These are phyloP conservation scores for Microplitis deprimator DNA, from an alignment of 2,888 invertebrate species.

Conservation along the genomic window DNA sequence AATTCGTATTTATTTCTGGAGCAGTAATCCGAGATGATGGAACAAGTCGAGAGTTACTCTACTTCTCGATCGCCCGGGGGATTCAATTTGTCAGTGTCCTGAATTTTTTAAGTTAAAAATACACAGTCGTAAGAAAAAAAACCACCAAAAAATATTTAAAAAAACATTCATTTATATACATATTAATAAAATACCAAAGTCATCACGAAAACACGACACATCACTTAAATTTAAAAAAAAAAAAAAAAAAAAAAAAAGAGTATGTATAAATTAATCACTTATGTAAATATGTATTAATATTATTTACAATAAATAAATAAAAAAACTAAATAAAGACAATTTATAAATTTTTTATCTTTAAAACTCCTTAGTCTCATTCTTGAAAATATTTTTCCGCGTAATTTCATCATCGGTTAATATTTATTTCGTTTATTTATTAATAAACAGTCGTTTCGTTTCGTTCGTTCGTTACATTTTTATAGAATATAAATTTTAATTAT, in stretches of 20 bases:
- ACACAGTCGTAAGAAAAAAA: constrained; percentile 33
- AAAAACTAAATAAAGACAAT: constrained; percentile 17
- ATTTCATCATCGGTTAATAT: not conserved
- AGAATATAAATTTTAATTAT: not conserved
- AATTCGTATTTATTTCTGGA: constrained; percentile 31
- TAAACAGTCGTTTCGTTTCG: constrained; percentile 16
- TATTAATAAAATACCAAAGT: constrained; percentile 22
- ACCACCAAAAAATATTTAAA: constrained; percentile 34
- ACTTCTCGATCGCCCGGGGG: constrained; percentile 26
- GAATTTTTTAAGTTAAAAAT: constrained; percentile 34
- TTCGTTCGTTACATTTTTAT: constrained; percentile 1
- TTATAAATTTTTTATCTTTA: not conserved
- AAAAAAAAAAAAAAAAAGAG: not conserved
- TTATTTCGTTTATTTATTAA: not conserved
- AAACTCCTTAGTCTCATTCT: constrained; percentile 30
- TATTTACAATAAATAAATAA: constrained; percentile 28
- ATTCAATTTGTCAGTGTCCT: constrained; percentile 28
- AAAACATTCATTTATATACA: constrained; percentile 38
- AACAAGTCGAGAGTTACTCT: constrained; percentile 30
- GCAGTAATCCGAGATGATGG: constrained; percentile 37
- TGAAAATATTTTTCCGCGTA: constrained; percentile 16
- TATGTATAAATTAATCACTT: not conserved
- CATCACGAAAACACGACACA: not conserved
- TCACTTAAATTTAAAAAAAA: not conserved
- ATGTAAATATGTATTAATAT: not conserved